Percentiles rank a stretch among this genome's conserved stretches.
These are phyloP conservation scores for Andrena dorsata DNA, from an alignment of 2,888 invertebrate species.

Conservation along the genomic window DNA sequence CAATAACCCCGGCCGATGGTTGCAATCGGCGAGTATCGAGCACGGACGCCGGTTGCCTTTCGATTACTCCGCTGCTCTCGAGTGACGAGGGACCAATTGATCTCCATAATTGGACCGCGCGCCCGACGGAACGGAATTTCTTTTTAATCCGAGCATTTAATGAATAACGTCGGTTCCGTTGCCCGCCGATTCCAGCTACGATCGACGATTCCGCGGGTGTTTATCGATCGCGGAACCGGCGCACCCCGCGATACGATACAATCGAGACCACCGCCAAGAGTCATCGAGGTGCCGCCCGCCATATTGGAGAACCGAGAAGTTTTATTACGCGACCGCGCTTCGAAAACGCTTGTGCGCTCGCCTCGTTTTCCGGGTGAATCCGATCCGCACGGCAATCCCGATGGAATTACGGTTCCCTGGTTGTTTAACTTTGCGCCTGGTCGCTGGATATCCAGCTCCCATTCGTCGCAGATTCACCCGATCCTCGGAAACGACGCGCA, in stretches of 20 bases:
- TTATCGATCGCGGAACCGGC: background rate
- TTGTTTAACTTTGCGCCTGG: background rate
- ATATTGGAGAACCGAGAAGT: background rate
- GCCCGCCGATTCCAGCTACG: background rate
- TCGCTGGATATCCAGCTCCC: background rate
- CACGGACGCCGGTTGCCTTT: background rate
- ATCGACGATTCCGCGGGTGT: background rate
- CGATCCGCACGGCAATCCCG: conserved; percentile 9
- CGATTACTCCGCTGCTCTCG: conserved; percentile 14
- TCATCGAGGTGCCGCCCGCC: background rate
- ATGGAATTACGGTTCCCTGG: conserved; percentile 6
- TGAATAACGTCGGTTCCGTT: background rate
- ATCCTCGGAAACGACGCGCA: background rate
- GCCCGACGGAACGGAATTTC: background rate
- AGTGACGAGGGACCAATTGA: conserved; percentile 12
- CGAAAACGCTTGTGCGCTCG: background rate
- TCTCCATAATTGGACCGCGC: conserved; percentile 8
- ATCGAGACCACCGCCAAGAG: background rate
- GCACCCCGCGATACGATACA: background rate
- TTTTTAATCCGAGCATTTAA: background rate
- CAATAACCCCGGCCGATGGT: conserved; percentile 4
- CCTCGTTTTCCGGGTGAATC: conserved; percentile 20
- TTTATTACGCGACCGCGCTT: background rate
- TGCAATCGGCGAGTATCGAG: background rate
- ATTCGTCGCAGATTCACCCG: background rate